These are phyloP conservation scores for Siphlonurus alternatus DNA, from an alignment of 2,888 invertebrate species.

Conservation along the genomic window DNA sequence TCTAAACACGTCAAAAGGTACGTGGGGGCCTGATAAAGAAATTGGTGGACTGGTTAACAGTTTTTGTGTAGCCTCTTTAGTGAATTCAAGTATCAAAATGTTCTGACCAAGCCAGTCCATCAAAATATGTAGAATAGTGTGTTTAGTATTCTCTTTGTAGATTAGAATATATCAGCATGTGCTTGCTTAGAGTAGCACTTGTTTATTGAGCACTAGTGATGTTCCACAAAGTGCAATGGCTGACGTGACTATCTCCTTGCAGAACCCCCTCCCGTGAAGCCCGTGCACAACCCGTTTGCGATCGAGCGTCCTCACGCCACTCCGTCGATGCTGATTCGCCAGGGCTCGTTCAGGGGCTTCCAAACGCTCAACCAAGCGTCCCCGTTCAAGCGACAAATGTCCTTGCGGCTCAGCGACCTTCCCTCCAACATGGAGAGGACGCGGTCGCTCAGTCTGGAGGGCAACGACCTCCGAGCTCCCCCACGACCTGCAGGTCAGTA, in stretches of 20 bases:
- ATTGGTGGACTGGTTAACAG: no score
- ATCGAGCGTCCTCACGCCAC: constrained; percentile 94
- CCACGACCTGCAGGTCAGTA: constrained; percentile 13
- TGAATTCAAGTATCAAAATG: no score
- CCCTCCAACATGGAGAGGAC: constrained; percentile 83
- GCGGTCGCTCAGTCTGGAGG: constrained; percentile 30
- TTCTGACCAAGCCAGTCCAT: no score
- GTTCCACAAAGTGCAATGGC: no score
- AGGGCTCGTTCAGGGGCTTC: constrained; percentile 79
- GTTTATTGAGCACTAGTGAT: no score
- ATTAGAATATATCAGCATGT: no score
- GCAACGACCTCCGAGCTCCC: constrained; percentile 24
- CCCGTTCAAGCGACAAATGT: constrained; percentile 92
- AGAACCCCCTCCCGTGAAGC: constrained; percentile 29
- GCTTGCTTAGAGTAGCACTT: no score
- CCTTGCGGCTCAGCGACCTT: constrained; percentile 82
- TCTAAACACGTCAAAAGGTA: no score
- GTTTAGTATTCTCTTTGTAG: no score
- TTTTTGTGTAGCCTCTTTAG: no score
- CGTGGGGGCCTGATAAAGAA: no score
- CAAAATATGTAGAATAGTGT: no score
- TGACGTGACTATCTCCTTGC: constrained; percentile 14
- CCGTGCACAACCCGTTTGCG: constrained; percentile 72
- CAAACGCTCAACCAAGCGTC: constrained; percentile 65
- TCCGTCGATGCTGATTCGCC: constrained; percentile 81